These are phyloP conservation scores for Spisula subtruncata DNA, from an alignment of 2,888 invertebrate species.

Conservation along the genomic window DNA sequence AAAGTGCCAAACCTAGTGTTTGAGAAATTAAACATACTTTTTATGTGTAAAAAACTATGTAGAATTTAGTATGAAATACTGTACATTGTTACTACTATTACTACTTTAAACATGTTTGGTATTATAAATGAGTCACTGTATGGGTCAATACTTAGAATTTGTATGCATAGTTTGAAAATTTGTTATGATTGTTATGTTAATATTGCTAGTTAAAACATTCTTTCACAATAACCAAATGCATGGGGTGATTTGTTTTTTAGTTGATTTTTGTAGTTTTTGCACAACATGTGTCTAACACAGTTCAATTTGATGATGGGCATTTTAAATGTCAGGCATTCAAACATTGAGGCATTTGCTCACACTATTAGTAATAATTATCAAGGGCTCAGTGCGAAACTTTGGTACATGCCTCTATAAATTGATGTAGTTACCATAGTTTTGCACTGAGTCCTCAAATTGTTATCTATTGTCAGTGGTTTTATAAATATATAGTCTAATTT, in stretches of 20 bases:
- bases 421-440: no score
- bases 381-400: no score
- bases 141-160: no score
- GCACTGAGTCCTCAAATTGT: no score
- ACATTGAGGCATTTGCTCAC: not conserved
- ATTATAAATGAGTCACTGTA: not conserved
- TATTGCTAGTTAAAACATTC: not conserved
- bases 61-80: not conserved
- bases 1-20: conserved; percentile 18
- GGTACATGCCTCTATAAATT: no score
- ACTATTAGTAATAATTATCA: no score
- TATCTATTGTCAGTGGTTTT: not conserved
- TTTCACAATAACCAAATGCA: not conserved
- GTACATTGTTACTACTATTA: not conserved
- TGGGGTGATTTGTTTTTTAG: not conserved
- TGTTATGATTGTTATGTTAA: not conserved
- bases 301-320: not conserved
- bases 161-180: not conserved
- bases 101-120: not conserved
- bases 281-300: not conserved
- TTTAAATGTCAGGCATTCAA: not conserved
- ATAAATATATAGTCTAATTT: not conserved
- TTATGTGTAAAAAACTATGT: no score
- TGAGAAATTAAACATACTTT: conserved; percentile 12
- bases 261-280: not conserved